Evolutionary conservation across 2,113 vertebrate genomes (phyloP).

Genomic region (Lamprologus tigripictilis): DNA sequence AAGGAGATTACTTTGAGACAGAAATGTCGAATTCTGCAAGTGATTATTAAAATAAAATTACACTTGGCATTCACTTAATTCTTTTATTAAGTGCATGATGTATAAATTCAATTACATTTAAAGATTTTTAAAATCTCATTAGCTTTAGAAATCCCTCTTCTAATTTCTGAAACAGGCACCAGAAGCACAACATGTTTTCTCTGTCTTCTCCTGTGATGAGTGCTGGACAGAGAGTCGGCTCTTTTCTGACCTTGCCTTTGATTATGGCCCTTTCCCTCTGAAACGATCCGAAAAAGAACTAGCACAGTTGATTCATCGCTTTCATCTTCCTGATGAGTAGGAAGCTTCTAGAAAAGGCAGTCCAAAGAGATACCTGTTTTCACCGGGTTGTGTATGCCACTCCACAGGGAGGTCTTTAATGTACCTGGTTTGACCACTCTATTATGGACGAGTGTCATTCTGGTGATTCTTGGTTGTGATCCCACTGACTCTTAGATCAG

Average conservation of each 20-base stretch:
- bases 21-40: neutral
- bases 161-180: constrained; percentile 5
- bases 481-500: neutral
- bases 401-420: constrained; percentile 5
- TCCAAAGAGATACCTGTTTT: constrained; percentile 20
- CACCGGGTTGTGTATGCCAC: neutral
- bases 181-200: neutral
- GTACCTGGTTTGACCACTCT: neutral
- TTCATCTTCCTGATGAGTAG: constrained; percentile 31
- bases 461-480: neutral
- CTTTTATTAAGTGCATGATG: neutral
- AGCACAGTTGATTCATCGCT: neutral
- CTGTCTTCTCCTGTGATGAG: neutral
- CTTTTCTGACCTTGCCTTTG: constrained; percentile 12
- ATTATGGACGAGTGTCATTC: neutral
- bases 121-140: neutral
- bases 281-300: neutral
- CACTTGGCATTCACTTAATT: neutral
- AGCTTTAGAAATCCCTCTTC: neutral
- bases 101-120: neutral
- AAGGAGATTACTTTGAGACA: neutral
- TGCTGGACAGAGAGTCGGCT: neutral
- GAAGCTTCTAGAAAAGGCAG: neutral
- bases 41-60: neutral
- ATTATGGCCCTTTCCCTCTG: neutral